Percentiles rank a stretch among this genome's conserved stretches.
Evolutionary conservation across 2,888 invertebrate genomes (phyloP).

Genomic region (Ctenicera cuprea): DNA sequence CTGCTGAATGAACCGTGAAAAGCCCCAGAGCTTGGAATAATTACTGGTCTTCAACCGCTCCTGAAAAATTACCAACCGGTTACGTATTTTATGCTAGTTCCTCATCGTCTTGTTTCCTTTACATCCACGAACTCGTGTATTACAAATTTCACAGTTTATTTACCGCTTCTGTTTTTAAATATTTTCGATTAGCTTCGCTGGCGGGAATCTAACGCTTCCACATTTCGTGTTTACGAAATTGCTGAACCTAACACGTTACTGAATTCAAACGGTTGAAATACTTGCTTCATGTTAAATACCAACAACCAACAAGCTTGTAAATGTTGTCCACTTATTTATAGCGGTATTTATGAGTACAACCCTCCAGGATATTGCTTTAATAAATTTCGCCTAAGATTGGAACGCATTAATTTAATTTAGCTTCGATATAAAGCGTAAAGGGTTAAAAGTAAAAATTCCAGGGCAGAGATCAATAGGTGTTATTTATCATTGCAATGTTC

Average conservation of each 20-base stretch:
- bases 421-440: conserved; percentile 12
- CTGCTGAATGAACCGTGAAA: conserved; percentile 57
- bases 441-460: background rate
- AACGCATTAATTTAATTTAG: conserved; percentile 22
- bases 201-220: background rate
- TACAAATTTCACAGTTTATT: conserved; percentile 14
- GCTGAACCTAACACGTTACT: background rate
- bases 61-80: conserved; percentile 56
- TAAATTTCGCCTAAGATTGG: conserved; percentile 16
- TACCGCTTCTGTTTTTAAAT: conserved; percentile 21
- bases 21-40: conserved; percentile 54
- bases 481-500: conserved; percentile 6
- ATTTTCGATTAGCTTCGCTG: background rate
- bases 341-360: conserved; percentile 27
- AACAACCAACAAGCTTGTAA: conserved; percentile 11
- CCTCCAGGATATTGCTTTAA: conserved; percentile 25
- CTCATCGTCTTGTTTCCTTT: conserved; percentile 20
- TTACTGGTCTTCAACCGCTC: conserved; percentile 51
- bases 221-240: background rate
- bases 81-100: conserved; percentile 33
- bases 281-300: conserved; percentile 4
- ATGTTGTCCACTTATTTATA: conserved; percentile 18
- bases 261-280: conserved; percentile 2
- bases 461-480: conserved; percentile 19
- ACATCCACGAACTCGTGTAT: background rate